Base-by-base conservation (phyloP, 2,888 invertebrate genomes). In the Hypolimnas misippus region DNA sequence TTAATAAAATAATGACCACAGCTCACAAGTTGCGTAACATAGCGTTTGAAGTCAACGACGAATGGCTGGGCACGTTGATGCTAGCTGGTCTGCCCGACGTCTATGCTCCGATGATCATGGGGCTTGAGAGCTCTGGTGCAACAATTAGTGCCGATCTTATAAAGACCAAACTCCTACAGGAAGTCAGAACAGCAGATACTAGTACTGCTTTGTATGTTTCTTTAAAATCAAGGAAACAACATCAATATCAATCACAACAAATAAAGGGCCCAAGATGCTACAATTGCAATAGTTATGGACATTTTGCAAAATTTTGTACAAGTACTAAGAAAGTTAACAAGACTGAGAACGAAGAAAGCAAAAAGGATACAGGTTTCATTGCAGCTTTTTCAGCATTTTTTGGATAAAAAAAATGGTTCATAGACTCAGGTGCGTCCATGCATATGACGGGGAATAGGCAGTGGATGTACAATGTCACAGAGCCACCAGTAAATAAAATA, bases 11-110 rank as follows among this genome's bases (percentile, higher is more conserved):
- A 8, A 68, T 70, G 65, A 46, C 40, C 1, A 64, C 65, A 0
- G 69, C 68, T 0, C 70, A 68, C 35, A 67, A 67, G 31, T 57
- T 71, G 0, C 42, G 71, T 4, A 70, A 69, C 19, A 70, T 70
- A 12, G 19, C 44, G 0, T 70, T 70, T 35, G 51, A 60, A 3
- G 62, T 72, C 0, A 50, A 65, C 14, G 67, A 71, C 50, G 68
- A 71, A 29, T 71, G 68, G 70, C 63, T 16, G 7, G 40, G 40
- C 16, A 42, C 40, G 2, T 2, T 42, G 16, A 42, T 42, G 40
- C 1, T 42, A 16, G 40, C 17, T 2, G 40, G 40, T 1, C 16
- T 42, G 2, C 40, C 17, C 2, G 16, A 17, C 5, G 6, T 3
- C 2, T 3, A 42, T 16, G 8, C 5, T 1, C 40, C 40, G 0